Percentiles rank a stretch among this genome's conserved stretches.
Conservation (phyloP, 1,140 invertebrate genomes). For the Papilio dardanus region DNA sequence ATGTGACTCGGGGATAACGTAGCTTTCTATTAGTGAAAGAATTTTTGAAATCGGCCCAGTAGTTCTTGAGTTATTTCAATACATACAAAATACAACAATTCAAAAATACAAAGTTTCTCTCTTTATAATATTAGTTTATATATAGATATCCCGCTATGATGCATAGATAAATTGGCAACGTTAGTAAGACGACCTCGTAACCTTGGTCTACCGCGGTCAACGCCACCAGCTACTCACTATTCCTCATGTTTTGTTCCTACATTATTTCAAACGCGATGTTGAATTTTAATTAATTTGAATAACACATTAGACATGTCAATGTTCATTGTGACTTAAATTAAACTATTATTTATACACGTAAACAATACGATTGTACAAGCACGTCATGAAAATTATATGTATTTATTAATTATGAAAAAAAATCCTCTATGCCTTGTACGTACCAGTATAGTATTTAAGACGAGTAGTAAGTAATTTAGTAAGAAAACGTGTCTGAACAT, state of each 20-base stretch:
- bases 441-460: too few relatives aligned
- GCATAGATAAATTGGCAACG: not conserved
- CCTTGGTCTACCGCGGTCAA: slow-evolving; percentile 31
- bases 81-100: too few relatives aligned
- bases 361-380: not conserved
- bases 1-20: too few relatives aligned
- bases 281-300: slow-evolving; percentile 22
- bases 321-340: not conserved
- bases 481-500: too few relatives aligned
- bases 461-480: too few relatives aligned
- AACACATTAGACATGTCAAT: slow-evolving; percentile 24
- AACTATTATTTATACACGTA: slow-evolving; percentile 2
- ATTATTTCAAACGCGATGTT: slow-evolving; percentile 15
- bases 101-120: too few relatives aligned
- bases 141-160: not conserved
- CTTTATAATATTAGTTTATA: not conserved
- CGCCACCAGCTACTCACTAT: slow-evolving; percentile 12
- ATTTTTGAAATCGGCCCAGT: too few relatives aligned
- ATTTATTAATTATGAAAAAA: not conserved
- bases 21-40: too few relatives aligned
- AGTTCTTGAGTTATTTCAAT: too few relatives aligned
- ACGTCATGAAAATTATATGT: not conserved
- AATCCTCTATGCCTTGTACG: too few relatives aligned
- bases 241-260: slow-evolving; percentile 34
- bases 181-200: slow-evolving; percentile 15